Base-by-base conservation (phyloP, 2,797 vertebrate species). In the Mycteria americana region DNA sequence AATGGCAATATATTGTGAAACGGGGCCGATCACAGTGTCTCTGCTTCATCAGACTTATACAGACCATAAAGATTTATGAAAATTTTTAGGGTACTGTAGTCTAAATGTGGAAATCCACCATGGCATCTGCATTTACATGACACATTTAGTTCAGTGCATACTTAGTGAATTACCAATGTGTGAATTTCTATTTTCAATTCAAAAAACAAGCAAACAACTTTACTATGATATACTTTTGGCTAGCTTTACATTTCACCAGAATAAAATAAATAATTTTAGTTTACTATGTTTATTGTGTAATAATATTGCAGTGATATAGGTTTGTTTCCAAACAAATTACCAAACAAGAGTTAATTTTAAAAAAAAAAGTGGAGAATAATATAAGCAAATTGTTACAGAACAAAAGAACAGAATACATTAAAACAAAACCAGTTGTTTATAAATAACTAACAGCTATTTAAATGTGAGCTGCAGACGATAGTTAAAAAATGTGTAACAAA, bases 401-500 rank as follows among this genome's bases (percentile, higher is more conserved):
- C 19, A 75, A 95, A 94, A 63, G 67, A 46, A 16, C 6, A 69
- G 10, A 57, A 94, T 62, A 94, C 86, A 84, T 28, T 65, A 21
- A 77, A 85, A 87, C 65, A 95, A 82, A 62, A 68, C 23, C 35
- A 67, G 60, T 35, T 75, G 7, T 73, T 93, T 92, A 57, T 75
- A 91, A 96, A 85, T 79, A 93, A 94, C 90, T 93, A 96, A 85
- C 28, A 94, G 15, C 27, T 95, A 76, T 84, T 92, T 90, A 94
- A 93, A 88, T 63, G 19, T 90, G 76, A 96, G 62, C 22, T 85
- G 35, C 15, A 87, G 84, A 84, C 30, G 12, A 64, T 15, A 54
- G 24, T 24, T 72, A 4, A 91, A 93, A 92, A 39, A 88, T 27
- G 16, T 69, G 22, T 46, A 95, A 74, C 14, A 88, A 50, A 93